phyloP scores from a whole-genome alignment of 2,797 vertebrate genomes.

The Pagetopsis macropterus region DNA sequence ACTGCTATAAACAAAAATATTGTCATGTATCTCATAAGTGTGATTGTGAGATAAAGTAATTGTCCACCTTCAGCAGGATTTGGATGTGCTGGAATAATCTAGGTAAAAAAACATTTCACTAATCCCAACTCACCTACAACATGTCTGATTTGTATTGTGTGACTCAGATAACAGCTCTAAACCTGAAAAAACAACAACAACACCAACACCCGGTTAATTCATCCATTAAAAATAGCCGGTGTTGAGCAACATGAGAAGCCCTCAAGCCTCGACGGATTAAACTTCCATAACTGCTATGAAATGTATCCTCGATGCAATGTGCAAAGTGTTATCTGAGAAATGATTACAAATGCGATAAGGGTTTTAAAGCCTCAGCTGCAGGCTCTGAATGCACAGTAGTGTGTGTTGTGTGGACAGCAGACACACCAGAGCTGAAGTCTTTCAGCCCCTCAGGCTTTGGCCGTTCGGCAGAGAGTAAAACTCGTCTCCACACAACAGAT shows the following conservation, averaged over 20 bases:
- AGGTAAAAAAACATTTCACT: background rate
- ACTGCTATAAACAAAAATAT: too few relatives aligned
- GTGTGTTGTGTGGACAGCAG: slow-evolving; percentile 41
- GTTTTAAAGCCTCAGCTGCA: slow-evolving; percentile 64
- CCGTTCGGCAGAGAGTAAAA: slow-evolving; percentile 42
- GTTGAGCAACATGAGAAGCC: slow-evolving; percentile 25
- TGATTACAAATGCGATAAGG: slow-evolving; percentile 63
- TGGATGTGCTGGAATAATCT: background rate
- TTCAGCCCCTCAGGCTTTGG: slow-evolving; percentile 54
- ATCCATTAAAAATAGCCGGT: slow-evolving; percentile 21
- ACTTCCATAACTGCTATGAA: slow-evolving; percentile 35
- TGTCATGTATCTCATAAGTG: too few relatives aligned
- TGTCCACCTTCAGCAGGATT: background rate
- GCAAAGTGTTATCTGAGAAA: slow-evolving; percentile 57
- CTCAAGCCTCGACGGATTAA: slow-evolving; percentile 8
- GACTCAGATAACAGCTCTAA: background rate
- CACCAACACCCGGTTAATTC: slow-evolving; percentile 8
- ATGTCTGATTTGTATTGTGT: background rate
- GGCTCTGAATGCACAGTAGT: slow-evolving; percentile 38
- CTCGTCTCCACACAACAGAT: slow-evolving; percentile 51
- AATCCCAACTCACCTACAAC: too few relatives aligned
- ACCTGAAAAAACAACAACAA: slow-evolving; percentile 28
- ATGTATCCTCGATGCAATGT: slow-evolving; percentile 35
- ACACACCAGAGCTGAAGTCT: slow-evolving; percentile 55
- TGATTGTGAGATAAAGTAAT: too few relatives aligned